Percentiles rank a stretch among this genome's conserved stretches.
These are phyloP conservation scores for Eclectus roratus DNA, from an alignment of 2,113 vertebrate genomes.

Conservation along the genomic window DNA sequence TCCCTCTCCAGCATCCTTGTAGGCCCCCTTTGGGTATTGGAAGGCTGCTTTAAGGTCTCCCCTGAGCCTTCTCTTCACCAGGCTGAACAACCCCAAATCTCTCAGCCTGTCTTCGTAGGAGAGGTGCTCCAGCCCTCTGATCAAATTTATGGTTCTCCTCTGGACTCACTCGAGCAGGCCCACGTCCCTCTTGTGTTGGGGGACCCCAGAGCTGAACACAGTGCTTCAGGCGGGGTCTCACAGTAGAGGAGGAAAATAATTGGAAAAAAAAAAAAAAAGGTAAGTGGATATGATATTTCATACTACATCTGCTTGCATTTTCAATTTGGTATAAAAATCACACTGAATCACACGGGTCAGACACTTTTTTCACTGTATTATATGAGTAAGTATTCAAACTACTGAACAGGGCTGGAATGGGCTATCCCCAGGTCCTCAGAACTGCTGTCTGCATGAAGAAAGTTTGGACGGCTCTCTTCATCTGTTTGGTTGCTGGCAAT, in stretches of 20 bases:
- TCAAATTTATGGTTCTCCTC: background rate
- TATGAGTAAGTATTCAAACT: rapidly evolving
- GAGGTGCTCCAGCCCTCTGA: background rate
- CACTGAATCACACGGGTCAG: background rate
- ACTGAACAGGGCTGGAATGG: background rate
- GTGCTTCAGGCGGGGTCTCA: background rate
- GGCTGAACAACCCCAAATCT: background rate
- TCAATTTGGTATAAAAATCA: background rate
- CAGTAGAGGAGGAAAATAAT: background rate
- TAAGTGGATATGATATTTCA: background rate
- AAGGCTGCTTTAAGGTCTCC: background rate
- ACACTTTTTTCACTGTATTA: background rate
- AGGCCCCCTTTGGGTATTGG: background rate
- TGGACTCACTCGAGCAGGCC: background rate
- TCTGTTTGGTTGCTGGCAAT: background rate
- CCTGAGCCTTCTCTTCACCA: background rate
- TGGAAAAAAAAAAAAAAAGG: background rate
- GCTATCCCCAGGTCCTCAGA: background rate
- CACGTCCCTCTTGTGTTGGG: background rate
- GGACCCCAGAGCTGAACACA: background rate
- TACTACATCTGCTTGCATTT: background rate
- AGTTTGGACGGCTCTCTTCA: background rate
- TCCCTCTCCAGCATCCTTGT: background rate
- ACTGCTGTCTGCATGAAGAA: background rate
- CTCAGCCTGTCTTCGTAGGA: background rate